Evolutionary conservation across 2,113 vertebrate species (phyloP), one percentile per base, ranked within the genome.

Genomic region (Scomber colias): DNA sequence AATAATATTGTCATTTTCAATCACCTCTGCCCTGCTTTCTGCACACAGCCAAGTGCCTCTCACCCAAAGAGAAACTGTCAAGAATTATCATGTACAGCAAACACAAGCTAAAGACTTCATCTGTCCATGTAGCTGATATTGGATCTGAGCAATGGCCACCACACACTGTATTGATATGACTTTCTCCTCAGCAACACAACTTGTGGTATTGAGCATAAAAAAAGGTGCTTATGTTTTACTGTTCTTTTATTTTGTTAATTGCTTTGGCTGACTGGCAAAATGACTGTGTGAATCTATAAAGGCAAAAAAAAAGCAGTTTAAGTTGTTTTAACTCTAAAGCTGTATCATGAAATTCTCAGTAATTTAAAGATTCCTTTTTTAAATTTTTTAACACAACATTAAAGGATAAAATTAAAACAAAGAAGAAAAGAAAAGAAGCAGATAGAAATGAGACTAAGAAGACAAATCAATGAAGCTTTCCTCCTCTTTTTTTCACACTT

Each of bases 1-100:
- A 90, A 91, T 86, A 90, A 93, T 86, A 71, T 75, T 90, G 91
- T 92, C 90, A 91, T 86, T 92, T 92, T 85, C 73, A 88, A 91
- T 94, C 80, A 85, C 72, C 65, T 66, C 78, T 40, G 63, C 59
- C 82, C 73, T 81, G 48, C 46, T 72, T 56, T 81, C 44, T 64
- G 63, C 14, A 56, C 15, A 11, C 51, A 80, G 54, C 78, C 31
- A 77, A 48, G 56, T 71, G 63, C 63, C 63, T 59, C 87, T 72
- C 61, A 65, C 15, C 75, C 66, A 67, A 31, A 77, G 51, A 77
- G 19, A 11, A 46, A 55, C 40, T 51, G 67, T 80, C 68, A 80
- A 59, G 81, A 86, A 84, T 71, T 13, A 87, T 76, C 24, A 54
- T 61, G 79, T 81, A 50, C 75, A 84, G 55, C 62, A 79, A 85